These are phyloP conservation scores for Hippoglossus stenolepis DNA, from an alignment of 2,113 vertebrate genomes.

Conservation along the genomic window DNA sequence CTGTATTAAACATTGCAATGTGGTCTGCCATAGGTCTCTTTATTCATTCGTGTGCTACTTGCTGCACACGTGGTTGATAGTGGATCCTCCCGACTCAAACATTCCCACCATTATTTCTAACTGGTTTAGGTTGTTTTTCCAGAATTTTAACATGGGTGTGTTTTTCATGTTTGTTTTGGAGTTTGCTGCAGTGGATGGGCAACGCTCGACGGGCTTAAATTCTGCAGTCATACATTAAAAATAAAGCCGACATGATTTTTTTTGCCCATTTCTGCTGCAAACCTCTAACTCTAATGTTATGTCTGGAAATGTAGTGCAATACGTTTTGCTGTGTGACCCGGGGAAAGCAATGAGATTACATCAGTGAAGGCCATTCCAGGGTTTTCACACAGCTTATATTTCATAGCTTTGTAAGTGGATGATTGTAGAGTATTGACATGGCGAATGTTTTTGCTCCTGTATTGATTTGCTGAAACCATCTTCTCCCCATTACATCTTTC, in stretches of 20 bases:
- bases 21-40: not conserved
- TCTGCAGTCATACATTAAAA: no score
- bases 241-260: not conserved
- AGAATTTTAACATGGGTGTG: no score
- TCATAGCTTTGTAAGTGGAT: conserved; percentile 23
- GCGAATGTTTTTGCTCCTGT: not conserved
- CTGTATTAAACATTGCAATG: not conserved
- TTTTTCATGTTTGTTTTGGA: no score
- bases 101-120: no score
- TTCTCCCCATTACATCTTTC: not conserved
- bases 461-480: conserved; percentile 11
- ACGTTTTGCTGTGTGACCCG: not conserved
- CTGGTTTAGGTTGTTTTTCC: no score
- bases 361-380: conserved; percentile 6
- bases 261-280: not conserved
- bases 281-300: conserved; percentile 10
- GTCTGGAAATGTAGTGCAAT: conserved; percentile 4
- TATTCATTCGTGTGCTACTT: not conserved
- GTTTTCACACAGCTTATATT: conserved; percentile 32
- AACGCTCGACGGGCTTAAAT: no score
- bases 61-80: conserved; percentile 6
- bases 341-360: conserved; percentile 19
- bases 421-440: conserved; percentile 9
- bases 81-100: not conserved
- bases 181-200: no score